These are phyloP conservation scores for Salvelinus namaycush DNA, from an alignment of 2,113 vertebrate species.

Conservation along the genomic window DNA sequence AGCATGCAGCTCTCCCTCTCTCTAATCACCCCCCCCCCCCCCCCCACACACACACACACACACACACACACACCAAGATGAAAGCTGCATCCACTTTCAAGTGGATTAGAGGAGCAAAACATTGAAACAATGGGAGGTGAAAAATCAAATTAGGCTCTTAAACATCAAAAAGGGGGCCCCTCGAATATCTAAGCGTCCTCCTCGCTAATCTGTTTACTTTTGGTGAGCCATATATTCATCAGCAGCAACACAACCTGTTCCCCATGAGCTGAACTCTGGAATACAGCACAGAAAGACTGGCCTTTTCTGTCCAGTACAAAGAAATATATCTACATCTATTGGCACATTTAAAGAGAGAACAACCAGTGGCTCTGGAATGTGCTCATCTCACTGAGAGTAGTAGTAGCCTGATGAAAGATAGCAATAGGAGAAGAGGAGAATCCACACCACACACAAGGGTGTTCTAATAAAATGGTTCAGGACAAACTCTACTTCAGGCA, in stretches of 20 bases:
- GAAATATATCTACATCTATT: no score
- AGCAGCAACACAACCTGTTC: slow-evolving; percentile 38
- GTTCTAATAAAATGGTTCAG: background rate
- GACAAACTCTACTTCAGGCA: background rate
- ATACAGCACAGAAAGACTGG: background rate
- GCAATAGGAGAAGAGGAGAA: background rate
- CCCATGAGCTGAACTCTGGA: background rate
- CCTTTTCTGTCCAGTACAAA: no score
- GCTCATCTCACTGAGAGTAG: background rate
- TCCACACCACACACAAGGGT: background rate
- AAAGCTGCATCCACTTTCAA: slow-evolving; percentile 81
- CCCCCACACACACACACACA: background rate
- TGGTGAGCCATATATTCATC: slow-evolving; percentile 70
- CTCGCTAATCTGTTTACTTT: slow-evolving; percentile 77
- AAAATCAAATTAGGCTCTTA: slow-evolving; percentile 82
- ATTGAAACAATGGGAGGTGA: slow-evolving; percentile 83
- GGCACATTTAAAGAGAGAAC: no score
- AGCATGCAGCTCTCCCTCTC: no score
- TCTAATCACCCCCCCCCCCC: slow-evolving; percentile 10
- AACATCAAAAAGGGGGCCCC: slow-evolving; percentile 75
- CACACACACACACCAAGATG: slow-evolving; percentile 50
- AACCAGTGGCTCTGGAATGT: no score
- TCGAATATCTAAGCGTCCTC: slow-evolving; percentile 74
- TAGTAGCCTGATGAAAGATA: background rate
- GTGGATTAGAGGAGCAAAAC: slow-evolving; percentile 79